Evolutionary conservation across 2,113 vertebrate genomes (phyloP), one percentile per base, ranked within the genome.

Genomic region (Enhydra lutris): DNA sequence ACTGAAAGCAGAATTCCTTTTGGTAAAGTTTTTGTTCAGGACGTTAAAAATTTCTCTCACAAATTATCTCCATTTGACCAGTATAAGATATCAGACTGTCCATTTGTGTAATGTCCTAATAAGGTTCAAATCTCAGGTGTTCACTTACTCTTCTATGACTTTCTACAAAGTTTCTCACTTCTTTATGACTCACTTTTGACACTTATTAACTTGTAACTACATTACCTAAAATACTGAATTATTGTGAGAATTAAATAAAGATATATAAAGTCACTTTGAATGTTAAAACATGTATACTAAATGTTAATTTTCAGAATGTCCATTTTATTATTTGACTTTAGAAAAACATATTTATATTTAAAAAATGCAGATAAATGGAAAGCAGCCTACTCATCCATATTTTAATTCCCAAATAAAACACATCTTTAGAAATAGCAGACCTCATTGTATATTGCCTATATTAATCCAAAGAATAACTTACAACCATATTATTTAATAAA

Each of bases 371-470:
- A 55, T 42, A 94, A 52, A 21, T 83, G 45, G 12, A 93, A 84
- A 45, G 3, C 3, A 67, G 9, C 3, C 6, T 39, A 89, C 12
- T 92, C 26, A 74, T 39, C 7, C 85, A 15, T 42, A 24, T 81
- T 91, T 52, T 21, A 67, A 52, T 59, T 10, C 1, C 4, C 34
- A 47, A 93, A 55, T 2, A 84, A 79, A 80, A 80, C 20, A 36
- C 4, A 52, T 31, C 11, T 61, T 69, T 73, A 39, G 11, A 95
- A 65, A 80, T 36, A 82, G 26, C 50, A 8, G 14, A n/a, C 4
- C 3, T 63, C 7, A 42, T 31, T 0, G 0, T 18, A 20, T 63
- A 2, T 7, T 52, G 6, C 23, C 39, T 79, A 39, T 45, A 11
- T 14, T 18, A 74, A 61, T 39, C 9, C 11, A 89, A 36, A 47